Evolutionary conservation across 2,888 invertebrate genomes (phyloP).

Genomic region (Folsomia manolachei): DNA sequence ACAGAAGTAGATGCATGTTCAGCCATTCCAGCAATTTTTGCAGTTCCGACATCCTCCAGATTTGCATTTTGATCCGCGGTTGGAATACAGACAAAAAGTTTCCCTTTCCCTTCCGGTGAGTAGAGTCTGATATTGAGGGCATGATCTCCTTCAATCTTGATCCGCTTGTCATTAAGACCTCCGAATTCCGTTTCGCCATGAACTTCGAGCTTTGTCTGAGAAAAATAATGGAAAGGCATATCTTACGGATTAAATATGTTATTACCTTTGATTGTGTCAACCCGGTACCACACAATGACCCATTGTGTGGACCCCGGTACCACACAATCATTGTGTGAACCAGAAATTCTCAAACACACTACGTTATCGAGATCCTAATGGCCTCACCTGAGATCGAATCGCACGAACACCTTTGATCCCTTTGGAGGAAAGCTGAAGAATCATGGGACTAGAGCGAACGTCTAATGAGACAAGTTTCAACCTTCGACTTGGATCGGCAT

Average conservation of each 20-base stretch:
- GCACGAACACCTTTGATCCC: neutral
- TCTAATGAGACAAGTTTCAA: neutral
- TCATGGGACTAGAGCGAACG: neutral
- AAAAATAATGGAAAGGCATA: no score
- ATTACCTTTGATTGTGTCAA: no score
- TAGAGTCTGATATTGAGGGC: neutral
- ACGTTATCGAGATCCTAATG: no score
- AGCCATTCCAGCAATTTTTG: no score
- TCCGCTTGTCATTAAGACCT: neutral
- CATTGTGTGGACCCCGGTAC: no score
- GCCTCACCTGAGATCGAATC: no score
- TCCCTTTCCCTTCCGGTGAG: neutral
- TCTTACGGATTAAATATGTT: no score
- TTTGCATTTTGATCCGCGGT: neutral
- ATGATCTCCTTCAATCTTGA: slow-evolving; percentile 1
- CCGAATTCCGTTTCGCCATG: slow-evolving; percentile 5
- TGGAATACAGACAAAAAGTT: neutral
- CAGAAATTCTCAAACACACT: no score
- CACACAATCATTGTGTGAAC: no score
- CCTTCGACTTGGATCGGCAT: neutral
- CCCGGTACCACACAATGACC: no score
- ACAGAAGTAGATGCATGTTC: no score
- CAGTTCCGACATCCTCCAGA: no score
- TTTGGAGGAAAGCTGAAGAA: neutral
- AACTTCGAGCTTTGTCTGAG: neutral